phyloP scores from a whole-genome alignment of 2,113 vertebrate genomes.

The Trochalopteron elliotii region DNA sequence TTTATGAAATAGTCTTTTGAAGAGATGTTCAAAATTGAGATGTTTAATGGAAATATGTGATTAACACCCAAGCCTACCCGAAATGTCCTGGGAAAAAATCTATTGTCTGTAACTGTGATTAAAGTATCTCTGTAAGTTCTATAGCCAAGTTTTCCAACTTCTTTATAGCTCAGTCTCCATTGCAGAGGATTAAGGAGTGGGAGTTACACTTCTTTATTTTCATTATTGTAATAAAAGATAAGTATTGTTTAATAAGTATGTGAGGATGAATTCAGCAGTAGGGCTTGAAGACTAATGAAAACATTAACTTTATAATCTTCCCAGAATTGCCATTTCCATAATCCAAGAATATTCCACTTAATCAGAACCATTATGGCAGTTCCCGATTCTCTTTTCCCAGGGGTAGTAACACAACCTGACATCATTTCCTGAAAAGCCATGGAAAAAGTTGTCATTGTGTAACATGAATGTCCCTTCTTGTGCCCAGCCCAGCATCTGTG shows the following conservation, averaged over 20 bases:
- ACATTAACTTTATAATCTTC: background rate
- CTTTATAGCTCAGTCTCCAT: background rate
- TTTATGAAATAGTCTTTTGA: background rate
- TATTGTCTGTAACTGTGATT: background rate
- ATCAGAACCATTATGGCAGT: background rate
- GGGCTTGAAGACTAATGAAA: slow-evolving; percentile 1
- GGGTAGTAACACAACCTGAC: background rate
- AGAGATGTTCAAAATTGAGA: background rate
- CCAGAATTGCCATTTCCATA: background rate
- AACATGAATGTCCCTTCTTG: fast-evolving
- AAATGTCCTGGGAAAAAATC: background rate
- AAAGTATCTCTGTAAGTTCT: background rate
- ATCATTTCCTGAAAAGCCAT: background rate
- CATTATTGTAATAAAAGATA: background rate
- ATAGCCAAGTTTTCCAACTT: background rate
- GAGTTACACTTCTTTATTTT: background rate
- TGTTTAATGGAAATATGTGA: background rate
- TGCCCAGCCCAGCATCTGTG: background rate
- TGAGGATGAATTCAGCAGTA: slow-evolving; percentile 14
- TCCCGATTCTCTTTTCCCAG: background rate
- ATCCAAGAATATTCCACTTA: background rate
- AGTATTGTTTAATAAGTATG: background rate
- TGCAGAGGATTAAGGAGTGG: background rate
- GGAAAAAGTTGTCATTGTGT: background rate
- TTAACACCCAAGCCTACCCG: background rate